Evolutionary conservation across 2,113 vertebrate species (phyloP).

Genomic region (Chionomys nivalis): DNA sequence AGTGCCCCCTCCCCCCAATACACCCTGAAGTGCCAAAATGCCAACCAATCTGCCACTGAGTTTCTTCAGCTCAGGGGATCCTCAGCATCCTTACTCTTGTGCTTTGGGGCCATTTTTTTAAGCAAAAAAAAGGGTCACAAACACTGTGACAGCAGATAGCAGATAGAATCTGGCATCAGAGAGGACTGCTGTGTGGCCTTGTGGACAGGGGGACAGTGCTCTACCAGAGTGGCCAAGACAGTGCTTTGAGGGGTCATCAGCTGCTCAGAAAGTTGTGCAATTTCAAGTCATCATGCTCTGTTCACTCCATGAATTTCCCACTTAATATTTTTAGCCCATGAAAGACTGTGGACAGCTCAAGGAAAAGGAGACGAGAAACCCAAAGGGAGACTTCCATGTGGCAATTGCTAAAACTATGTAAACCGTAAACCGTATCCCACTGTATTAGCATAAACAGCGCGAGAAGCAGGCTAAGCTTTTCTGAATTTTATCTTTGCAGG

Average conservation of each 20-base stretch:
- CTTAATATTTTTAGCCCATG: neutral
- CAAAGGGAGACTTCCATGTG: neutral
- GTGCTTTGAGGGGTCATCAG: no score
- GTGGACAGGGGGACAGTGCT: no score
- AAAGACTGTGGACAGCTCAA: neutral
- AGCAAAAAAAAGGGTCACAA: neutral
- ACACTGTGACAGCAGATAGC: neutral
- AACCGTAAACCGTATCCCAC: neutral
- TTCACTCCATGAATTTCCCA: neutral
- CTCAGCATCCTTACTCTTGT: neutral
- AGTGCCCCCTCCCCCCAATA: neutral
- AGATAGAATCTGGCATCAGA: neutral
- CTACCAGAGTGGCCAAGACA: neutral
- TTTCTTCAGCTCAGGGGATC: neutral
- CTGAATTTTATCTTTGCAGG: neutral
- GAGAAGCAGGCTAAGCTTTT: neutral
- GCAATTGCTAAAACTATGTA: constrained; percentile 16
- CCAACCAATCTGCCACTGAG: neutral
- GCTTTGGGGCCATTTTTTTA: neutral
- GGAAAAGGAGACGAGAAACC: neutral
- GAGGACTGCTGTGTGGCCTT: neutral
- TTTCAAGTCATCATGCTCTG: neutral
- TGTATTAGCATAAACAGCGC: neutral
- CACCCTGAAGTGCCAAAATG: neutral
- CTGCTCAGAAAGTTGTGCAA: neutral